Conservation (phyloP, 1,140 invertebrate species). For the Triops cancriformis region DNA sequence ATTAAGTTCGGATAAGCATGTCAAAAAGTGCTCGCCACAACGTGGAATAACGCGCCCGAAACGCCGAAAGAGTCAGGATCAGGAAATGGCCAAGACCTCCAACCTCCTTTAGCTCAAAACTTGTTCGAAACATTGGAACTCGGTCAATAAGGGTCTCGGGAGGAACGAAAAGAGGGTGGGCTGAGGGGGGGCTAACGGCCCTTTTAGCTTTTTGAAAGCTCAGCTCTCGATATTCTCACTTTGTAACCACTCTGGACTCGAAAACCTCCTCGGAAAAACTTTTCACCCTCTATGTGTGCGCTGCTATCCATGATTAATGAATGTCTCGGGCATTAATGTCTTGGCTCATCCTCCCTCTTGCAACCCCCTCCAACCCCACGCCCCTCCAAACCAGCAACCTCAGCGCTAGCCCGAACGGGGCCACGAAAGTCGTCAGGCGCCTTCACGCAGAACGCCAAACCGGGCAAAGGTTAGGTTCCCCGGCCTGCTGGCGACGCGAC, state of each 20-base stretch:
- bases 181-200: neutral
- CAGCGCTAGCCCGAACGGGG: too few relatives aligned
- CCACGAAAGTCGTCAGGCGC: neutral
- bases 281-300: neutral
- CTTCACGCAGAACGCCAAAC: neutral
- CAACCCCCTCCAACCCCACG: neutral
- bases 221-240: neutral
- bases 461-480: neutral
- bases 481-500: conserved; percentile 1
- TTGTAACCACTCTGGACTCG: neutral
- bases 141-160: neutral
- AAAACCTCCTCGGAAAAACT: neutral
- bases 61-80: neutral
- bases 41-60: neutral
- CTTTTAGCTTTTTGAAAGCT: neutral
- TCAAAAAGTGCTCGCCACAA: neutral
- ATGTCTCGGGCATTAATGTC: neutral
- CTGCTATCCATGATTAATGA: neutral
- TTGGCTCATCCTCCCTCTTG: neutral
- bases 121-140: neutral
- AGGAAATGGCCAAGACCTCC: neutral
- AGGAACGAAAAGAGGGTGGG: neutral
- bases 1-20: neutral
- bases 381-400: too few relatives aligned
- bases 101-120: neutral